Evolutionary conservation across 2,888 invertebrate species (phyloP).

Genomic region (Euplagia quadripunctaria): DNA sequence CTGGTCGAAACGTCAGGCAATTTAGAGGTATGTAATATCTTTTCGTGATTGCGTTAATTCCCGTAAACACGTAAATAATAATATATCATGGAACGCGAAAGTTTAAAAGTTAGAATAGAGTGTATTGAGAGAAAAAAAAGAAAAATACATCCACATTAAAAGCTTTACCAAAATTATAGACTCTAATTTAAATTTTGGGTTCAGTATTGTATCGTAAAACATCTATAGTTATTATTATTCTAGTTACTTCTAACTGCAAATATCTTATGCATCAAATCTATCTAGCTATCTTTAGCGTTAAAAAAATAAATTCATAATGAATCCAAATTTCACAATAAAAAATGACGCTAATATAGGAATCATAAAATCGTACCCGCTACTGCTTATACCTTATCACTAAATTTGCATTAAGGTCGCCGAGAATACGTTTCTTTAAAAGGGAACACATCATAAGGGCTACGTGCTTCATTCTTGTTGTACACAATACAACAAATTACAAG

Average conservation of each 20-base stretch:
- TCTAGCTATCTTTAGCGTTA: too few species aligned
- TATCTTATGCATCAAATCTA: background rate
- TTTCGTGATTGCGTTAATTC: too few species aligned
- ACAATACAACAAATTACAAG: constrained; percentile 29
- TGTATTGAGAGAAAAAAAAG: background rate
- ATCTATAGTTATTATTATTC: background rate
- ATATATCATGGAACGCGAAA: too few species aligned
- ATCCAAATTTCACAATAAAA: too few species aligned
- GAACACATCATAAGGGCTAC: constrained; percentile 36
- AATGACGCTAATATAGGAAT: too few species aligned
- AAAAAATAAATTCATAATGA: too few species aligned
- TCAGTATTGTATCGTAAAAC: background rate
- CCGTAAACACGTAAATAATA: too few species aligned
- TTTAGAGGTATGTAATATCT: too few species aligned
- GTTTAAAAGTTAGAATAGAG: too few species aligned
- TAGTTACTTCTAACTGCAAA: background rate
- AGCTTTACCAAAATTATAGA: background rate
- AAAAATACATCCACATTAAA: background rate
- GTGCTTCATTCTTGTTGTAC: constrained; percentile 12
- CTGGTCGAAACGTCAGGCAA: too few species aligned
- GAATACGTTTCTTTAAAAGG: constrained; percentile 21
- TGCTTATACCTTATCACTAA: constrained; percentile 1
- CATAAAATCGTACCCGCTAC: constrained; percentile 19
- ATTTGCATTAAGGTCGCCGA: constrained; percentile 27
- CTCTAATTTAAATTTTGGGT: background rate